A percentile compares a stretch with the other conserved stretches of the same genome.
Evolutionary conservation across 2,888 invertebrate species (phyloP).

Genomic region (Beris chalybata): DNA sequence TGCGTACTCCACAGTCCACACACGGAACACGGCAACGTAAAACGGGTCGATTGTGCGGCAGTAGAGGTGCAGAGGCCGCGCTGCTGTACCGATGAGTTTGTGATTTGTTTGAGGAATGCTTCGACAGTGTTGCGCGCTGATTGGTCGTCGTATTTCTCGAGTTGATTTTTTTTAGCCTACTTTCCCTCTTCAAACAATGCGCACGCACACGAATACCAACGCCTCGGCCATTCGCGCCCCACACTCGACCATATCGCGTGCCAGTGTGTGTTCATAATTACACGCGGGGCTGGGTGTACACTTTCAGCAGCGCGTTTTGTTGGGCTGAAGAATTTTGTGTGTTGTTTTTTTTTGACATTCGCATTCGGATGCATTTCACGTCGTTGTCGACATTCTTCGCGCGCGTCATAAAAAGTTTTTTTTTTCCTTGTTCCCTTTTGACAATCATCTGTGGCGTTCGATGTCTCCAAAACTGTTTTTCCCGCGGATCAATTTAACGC

Average conservation of each 20-base stretch:
- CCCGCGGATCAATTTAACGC: constrained; percentile 4
- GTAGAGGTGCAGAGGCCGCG: no score
- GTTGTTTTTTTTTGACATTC: constrained; percentile 3
- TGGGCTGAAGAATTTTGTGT: background rate
- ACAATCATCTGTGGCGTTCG: constrained; percentile 29
- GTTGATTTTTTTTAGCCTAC: constrained; percentile 37
- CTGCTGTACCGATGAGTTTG: no score
- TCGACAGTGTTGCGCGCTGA: constrained; percentile 13
- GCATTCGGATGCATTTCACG: background rate
- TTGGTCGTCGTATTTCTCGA: constrained; percentile 27
- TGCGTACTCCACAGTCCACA: no score
- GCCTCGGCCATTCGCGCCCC: background rate
- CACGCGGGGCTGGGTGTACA: background rate
- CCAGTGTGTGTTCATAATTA: constrained; percentile 6
- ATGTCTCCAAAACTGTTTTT: constrained; percentile 20
- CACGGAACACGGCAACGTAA: no score
- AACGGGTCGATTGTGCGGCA: no score
- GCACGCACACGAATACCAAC: background rate
- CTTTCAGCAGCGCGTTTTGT: background rate
- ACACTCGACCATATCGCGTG: background rate
- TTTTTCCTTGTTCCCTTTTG: constrained; percentile 3
- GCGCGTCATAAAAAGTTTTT: constrained; percentile 4
- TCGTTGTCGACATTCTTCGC: constrained; percentile 26
- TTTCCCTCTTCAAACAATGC: constrained; percentile 35
- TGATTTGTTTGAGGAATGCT: background rate